Conservation (phyloP, 2,797 vertebrate species). For the Pyrocephalus nanus region DNA sequence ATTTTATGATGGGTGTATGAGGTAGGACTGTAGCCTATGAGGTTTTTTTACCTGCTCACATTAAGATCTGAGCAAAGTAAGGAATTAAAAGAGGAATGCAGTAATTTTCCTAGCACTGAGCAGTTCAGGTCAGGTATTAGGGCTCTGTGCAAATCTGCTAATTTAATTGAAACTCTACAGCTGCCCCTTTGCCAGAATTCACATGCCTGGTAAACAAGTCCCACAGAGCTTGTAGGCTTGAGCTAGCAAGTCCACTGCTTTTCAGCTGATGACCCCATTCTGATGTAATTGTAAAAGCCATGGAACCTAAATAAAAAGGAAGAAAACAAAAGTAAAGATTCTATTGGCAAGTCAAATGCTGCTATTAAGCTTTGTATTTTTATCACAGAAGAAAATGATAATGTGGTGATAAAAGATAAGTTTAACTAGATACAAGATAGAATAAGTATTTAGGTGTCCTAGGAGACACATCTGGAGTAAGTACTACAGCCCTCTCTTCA, state of each 20-base stretch:
- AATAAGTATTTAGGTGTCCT: neutral
- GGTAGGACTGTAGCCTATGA: neutral
- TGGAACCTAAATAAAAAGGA: neutral
- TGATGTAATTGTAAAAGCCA: neutral
- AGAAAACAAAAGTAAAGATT: neutral
- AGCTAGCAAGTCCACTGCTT: neutral
- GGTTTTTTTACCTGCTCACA: neutral
- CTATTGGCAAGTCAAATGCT: neutral
- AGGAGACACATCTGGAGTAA: neutral
- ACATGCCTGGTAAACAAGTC: slow-evolving; percentile 5
- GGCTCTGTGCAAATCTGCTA: neutral
- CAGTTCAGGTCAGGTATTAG: neutral
- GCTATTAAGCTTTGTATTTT: neutral
- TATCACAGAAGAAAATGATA: neutral
- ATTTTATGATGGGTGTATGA: neutral
- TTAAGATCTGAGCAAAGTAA: neutral
- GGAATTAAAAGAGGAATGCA: neutral
- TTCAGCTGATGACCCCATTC: neutral
- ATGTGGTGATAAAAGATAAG: neutral
- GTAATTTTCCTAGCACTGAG: neutral
- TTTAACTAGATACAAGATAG: neutral
- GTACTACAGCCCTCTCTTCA: neutral
- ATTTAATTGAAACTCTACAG: slow-evolving; percentile 6
- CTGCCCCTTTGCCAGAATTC: neutral
- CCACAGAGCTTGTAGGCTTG: neutral